These are phyloP conservation scores for Rhadinocentrus ornatus DNA, from an alignment of 2,797 vertebrate species.

Conservation along the genomic window DNA sequence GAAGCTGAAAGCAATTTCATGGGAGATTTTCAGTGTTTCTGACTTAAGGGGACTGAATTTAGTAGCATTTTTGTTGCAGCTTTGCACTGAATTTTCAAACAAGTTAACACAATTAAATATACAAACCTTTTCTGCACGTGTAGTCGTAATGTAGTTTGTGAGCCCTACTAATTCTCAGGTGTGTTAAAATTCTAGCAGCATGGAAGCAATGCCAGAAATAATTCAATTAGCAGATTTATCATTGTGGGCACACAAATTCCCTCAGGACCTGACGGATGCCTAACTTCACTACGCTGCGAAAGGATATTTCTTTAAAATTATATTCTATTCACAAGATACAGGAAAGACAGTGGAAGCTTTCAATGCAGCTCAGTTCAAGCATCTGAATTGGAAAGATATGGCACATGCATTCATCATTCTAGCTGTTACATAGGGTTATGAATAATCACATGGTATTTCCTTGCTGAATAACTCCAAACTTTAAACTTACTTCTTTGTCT, in stretches of 20 bases:
- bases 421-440: too few relatives aligned
- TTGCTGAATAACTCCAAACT: too few relatives aligned
- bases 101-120: background rate
- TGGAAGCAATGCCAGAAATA: background rate
- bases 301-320: too few relatives aligned
- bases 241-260: background rate
- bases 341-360: too few relatives aligned
- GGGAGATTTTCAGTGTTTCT: slow-evolving; percentile 27
- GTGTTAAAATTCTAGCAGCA: background rate
- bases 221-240: background rate
- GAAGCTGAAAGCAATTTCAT: slow-evolving; percentile 40
- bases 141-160: background rate
- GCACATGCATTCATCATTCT: too few relatives aligned
- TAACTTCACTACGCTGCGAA: background rate
- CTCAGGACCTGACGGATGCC: background rate
- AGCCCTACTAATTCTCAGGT: background rate
- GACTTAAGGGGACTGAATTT: background rate
- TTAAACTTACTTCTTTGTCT: too few relatives aligned
- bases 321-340: too few relatives aligned
- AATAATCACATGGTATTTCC: too few relatives aligned
- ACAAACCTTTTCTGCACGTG: background rate
- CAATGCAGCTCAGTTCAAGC: too few relatives aligned
- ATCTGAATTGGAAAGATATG: too few relatives aligned
- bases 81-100: too few relatives aligned
- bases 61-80: background rate